phyloP scores from a whole-genome alignment of 1,140 invertebrate genomes.

The Neodiprion lecontei region DNA sequence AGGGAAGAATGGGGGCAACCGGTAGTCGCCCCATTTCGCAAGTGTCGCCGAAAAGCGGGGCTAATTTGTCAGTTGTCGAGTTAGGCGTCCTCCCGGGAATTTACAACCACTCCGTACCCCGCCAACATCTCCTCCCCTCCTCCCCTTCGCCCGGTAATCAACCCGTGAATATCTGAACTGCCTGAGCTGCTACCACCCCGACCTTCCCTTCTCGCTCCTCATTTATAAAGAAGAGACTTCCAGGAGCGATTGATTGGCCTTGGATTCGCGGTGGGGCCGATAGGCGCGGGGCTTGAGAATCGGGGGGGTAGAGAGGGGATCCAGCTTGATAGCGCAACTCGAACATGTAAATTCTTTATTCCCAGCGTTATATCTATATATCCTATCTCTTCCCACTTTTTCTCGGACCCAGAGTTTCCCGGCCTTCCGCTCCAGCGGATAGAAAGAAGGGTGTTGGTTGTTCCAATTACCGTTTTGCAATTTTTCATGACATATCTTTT shows the following conservation, averaged over 20 bases:
- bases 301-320: background rate
- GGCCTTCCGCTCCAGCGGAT: too few relatives aligned
- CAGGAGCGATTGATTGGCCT: constrained; percentile 51
- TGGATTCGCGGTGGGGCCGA: background rate
- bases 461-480: too few relatives aligned
- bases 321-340: background rate
- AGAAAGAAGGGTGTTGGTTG: too few relatives aligned
- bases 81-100: constrained; percentile 58
- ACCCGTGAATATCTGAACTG: constrained; percentile 62
- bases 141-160: constrained; percentile 52
- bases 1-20: constrained; percentile 27
- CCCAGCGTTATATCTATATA: background rate
- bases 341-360: constrained; percentile 5
- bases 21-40: constrained; percentile 62
- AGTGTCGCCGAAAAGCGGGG: constrained; percentile 61
- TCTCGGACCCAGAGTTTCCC: too few relatives aligned
- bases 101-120: constrained; percentile 34
- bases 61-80: constrained; percentile 66
- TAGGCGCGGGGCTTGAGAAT: background rate
- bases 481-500: too few relatives aligned
- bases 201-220: constrained; percentile 34
- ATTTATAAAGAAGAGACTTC: constrained; percentile 60
- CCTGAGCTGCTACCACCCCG: constrained; percentile 37
- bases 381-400: too few relatives aligned
- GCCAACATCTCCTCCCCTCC: constrained; percentile 2